These are phyloP conservation scores for Heterohyrax brucei DNA, from an alignment of 2,797 vertebrate species.

Conservation along the genomic window DNA sequence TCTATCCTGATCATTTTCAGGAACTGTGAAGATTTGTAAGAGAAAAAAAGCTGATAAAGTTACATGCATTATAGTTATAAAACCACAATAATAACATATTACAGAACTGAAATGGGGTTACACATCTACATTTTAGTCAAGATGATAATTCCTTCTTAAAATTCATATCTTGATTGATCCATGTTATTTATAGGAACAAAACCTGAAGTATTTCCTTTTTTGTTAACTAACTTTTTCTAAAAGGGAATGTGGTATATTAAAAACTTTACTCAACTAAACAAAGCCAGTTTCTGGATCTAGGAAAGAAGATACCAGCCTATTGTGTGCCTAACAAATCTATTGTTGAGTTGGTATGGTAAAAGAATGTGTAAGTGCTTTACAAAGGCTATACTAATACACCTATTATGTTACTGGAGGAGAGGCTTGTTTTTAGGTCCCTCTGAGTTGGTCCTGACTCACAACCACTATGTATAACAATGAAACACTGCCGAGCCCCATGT, in stretches of 20 bases:
- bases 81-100: neutral
- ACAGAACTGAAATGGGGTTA: neutral
- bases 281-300: conserved; percentile 10
- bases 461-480: no score
- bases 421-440: no score
- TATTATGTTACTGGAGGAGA: neutral
- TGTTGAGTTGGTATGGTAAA: neutral
- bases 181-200: conserved; percentile 27
- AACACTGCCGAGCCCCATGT: no score
- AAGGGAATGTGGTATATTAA: neutral
- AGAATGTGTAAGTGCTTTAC: neutral
- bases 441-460: no score
- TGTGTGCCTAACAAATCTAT: neutral
- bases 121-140: neutral
- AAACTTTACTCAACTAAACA: conserved; percentile 32
- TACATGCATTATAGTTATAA: conserved; percentile 18
- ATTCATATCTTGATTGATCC: neutral
- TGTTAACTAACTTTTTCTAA: conserved; percentile 12
- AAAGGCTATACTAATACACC: neutral
- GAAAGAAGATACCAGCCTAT: neutral
- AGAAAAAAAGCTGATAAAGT: conserved; percentile 1
- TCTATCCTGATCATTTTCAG: neutral
- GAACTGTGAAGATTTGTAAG: neutral
- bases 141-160: conserved; percentile 24
- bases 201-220: conserved; percentile 16